Evolutionary conservation across 2,797 vertebrate species (phyloP).

Genomic region (Ceryle rudis): DNA sequence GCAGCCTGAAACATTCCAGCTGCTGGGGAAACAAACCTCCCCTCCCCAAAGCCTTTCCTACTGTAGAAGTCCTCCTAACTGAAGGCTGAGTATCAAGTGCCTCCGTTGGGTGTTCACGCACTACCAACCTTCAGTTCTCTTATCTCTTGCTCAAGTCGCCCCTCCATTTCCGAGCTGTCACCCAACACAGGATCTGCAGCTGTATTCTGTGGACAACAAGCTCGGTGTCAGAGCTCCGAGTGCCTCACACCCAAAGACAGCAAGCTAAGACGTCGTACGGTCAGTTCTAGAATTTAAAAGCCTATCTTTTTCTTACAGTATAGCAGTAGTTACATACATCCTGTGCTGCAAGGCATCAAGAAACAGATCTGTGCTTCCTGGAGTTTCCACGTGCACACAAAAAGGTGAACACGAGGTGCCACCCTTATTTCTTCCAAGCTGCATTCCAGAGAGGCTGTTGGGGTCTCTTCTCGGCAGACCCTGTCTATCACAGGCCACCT

Average conservation of each 20-base stretch:
- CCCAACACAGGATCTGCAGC: conserved; percentile 14
- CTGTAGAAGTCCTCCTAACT: fast-evolving
- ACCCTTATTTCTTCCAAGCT: not conserved
- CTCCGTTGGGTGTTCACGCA: not conserved
- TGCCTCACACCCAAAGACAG: not conserved
- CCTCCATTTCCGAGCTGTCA: conserved; percentile 81
- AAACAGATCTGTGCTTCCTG: not conserved
- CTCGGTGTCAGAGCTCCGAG: not conserved
- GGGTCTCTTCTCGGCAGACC: not conserved
- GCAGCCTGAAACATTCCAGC: not conserved
- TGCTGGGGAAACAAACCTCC: not conserved
- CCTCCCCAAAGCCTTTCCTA: not conserved
- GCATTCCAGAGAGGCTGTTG: no score
- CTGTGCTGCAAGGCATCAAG: not conserved
- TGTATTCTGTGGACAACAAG: conserved; percentile 32
- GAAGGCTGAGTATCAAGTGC: not conserved
- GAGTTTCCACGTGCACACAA: fast-evolving
- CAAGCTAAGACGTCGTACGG: not conserved
- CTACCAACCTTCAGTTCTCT: conserved; percentile 86
- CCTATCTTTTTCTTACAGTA: not conserved
- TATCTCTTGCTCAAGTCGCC: conserved; percentile 83
- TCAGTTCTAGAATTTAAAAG: not conserved
- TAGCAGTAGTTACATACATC: fast-evolving
- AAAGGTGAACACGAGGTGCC: not conserved
- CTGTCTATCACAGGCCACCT: not conserved